Evolutionary conservation across 2,888 invertebrate genomes (phyloP), one percentile per base, ranked within the genome.

Genomic region (Elaeidobius kamerunicus): DNA sequence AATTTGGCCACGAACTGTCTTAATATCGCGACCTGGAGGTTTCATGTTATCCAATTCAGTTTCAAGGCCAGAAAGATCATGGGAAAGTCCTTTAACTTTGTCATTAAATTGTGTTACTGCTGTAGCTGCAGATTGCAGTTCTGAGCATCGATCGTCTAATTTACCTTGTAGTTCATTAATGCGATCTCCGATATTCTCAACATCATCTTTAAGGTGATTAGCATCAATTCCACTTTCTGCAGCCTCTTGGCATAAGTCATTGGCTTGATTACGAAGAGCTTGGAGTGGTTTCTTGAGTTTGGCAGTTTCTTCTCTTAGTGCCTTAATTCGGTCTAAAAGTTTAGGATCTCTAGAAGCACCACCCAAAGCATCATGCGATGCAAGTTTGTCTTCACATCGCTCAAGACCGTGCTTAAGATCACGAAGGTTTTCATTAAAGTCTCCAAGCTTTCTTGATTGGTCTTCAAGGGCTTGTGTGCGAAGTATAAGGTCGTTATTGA

Each of bases 51-150:
- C 91, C 28, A 96, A 74, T 60, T 93, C 90, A 48, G 83, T 83
- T 68, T 96, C 95, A 45, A 96, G 73, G 47, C 83, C 84, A 0
- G 85, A 80, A 2, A 96, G 73, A 68, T 93, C 88, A 58, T 85
- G 80, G 15, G 84, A 83, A 1, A 94, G 76, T 32, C 73, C 78
- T 73, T 92, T 93, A 11, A 92, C 85, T 74, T 89, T 86, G 57
- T 92, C 91, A 74, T 91, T 90, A 75, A 93, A 93, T 64, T 89
- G 88, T 0, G 89, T 83, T 41, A 91, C 85, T 1, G 91, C 91
- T 0, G 87, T 88, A 0, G 91, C 89, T 0, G 92, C 92, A 0
- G 89, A 89, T 59, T 91, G 90, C 44, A 94, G 72, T 60, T 86
- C 83, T 41, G 84, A 84, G 63, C 86, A 85, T 3, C 91, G 82